These are phyloP conservation scores for Tinea trinotella DNA, from an alignment of 2,888 invertebrate species.

Conservation along the genomic window DNA sequence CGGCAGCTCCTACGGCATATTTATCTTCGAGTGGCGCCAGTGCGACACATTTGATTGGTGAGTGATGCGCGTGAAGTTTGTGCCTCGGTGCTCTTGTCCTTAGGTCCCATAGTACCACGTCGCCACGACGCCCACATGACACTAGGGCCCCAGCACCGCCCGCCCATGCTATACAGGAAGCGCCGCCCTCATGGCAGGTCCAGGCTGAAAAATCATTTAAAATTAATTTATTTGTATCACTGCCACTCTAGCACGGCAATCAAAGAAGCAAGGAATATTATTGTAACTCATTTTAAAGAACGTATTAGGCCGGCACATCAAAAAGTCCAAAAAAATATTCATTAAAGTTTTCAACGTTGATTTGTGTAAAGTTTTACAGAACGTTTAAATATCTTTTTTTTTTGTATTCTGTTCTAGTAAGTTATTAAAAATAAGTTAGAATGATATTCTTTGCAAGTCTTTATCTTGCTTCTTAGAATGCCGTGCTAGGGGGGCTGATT, in stretches of 20 bases:
- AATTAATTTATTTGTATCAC: not conserved
- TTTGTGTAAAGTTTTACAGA: too few species aligned
- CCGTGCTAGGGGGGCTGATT: too few species aligned
- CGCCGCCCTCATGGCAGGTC: slow-evolving; percentile 94
- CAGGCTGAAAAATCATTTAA: slow-evolving; percentile 76
- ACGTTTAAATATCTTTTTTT: too few species aligned
- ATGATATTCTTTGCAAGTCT: too few species aligned
- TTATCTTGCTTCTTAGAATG: too few species aligned
- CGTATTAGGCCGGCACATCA: too few species aligned
- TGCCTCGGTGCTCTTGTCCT: slow-evolving; percentile 90
- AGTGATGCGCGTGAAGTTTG: slow-evolving; percentile 90
- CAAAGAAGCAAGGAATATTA: too few species aligned
- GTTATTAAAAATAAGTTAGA: too few species aligned
- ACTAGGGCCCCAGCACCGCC: slow-evolving; percentile 95
- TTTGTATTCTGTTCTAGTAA: too few species aligned
- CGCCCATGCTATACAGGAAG: slow-evolving; percentile 90
- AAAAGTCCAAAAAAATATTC: too few species aligned
- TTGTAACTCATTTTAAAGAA: too few species aligned
- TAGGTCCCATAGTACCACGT: slow-evolving; percentile 96
- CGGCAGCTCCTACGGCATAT: slow-evolving; percentile 95
- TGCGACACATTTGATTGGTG: slow-evolving; percentile 94
- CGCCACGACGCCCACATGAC: slow-evolving; percentile 97
- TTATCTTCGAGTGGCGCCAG: slow-evolving; percentile 96
- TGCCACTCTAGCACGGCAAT: not conserved
- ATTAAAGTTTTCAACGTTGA: too few species aligned